Percentiles rank a stretch among this genome's conserved stretches.
These are phyloP conservation scores for Agrilus planipennis DNA, from an alignment of 1,140 invertebrate species.

Conservation along the genomic window DNA sequence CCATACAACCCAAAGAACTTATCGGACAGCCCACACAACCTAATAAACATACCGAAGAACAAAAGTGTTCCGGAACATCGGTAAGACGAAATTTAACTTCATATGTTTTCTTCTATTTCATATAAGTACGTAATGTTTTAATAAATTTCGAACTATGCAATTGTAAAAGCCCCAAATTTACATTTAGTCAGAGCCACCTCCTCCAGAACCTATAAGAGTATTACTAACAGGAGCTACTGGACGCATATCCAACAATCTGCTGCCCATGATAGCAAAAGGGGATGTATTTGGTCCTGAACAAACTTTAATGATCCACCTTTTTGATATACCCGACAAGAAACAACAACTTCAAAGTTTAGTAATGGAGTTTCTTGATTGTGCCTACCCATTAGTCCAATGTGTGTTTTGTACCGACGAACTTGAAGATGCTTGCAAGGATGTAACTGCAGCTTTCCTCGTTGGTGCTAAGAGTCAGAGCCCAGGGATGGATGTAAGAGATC, in stretches of 20 bases:
- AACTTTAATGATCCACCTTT: constrained; percentile 75
- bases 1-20: too few relatives aligned
- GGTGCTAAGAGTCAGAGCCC: constrained; percentile 96
- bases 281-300: constrained; percentile 91
- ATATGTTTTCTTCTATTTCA: too few relatives aligned
- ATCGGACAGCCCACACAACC: too few relatives aligned
- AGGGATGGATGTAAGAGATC: constrained; percentile 96
- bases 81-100: too few relatives aligned
- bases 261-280: constrained; percentile 91
- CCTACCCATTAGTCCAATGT: constrained; percentile 73
- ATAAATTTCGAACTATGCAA: too few relatives aligned
- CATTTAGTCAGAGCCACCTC: too few relatives aligned
- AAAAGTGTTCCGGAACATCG: too few relatives aligned
- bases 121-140: too few relatives aligned
- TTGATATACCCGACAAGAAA: constrained; percentile 95
- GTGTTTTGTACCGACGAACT: constrained; percentile 81
- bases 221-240: constrained; percentile 96
- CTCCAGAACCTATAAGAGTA: constrained; percentile 68
- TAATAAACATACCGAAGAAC: too few relatives aligned
- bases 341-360: constrained; percentile 89
- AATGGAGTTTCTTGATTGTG: constrained; percentile 94
- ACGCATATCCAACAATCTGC: constrained; percentile 94
- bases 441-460: constrained; percentile 92
- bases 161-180: too few relatives aligned
- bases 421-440: constrained; percentile 84